phyloP scores from a whole-genome alignment of 1,140 invertebrate species.

The Pomacea maculata region DNA sequence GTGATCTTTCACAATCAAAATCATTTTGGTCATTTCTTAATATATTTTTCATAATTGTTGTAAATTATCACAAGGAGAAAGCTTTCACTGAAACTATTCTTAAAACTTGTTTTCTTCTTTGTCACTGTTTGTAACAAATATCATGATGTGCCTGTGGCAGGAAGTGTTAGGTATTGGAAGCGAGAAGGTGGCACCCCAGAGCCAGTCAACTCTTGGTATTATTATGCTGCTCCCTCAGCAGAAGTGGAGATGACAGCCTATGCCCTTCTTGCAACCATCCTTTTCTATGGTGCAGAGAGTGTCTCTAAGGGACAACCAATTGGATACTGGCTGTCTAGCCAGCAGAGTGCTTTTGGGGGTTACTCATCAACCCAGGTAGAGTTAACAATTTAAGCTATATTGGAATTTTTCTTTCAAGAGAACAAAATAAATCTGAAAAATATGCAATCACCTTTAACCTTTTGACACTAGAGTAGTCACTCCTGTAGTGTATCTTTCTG shows the following conservation, averaged over 20 bases:
- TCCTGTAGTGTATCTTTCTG: too few relatives aligned
- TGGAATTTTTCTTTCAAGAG: too few relatives aligned
- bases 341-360: conserved; percentile 80
- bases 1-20: too few relatives aligned
- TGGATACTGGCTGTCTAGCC: conserved; percentile 84
- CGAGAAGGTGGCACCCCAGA: conserved; percentile 33
- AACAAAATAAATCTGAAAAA: too few relatives aligned
- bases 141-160: conserved; percentile 53
- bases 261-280: conserved; percentile 72
- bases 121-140: conserved; percentile 65
- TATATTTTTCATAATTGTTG: too few relatives aligned
- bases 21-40: too few relatives aligned
- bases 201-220: conserved; percentile 31
- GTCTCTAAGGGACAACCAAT: conserved; percentile 74
- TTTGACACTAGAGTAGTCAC: too few relatives aligned
- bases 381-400: neutral
- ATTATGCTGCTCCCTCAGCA: conserved; percentile 70
- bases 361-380: conserved; percentile 77
- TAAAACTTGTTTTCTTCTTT: neutral
- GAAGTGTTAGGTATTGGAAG: conserved; percentile 52
- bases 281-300: conserved; percentile 32
- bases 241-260: conserved; percentile 92
- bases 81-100: too few relatives aligned
- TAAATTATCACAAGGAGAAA: too few relatives aligned
- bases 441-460: too few relatives aligned